Evolutionary conservation across 1,140 invertebrate species (phyloP).

Genomic region (Tetramorium alpestre): DNA sequence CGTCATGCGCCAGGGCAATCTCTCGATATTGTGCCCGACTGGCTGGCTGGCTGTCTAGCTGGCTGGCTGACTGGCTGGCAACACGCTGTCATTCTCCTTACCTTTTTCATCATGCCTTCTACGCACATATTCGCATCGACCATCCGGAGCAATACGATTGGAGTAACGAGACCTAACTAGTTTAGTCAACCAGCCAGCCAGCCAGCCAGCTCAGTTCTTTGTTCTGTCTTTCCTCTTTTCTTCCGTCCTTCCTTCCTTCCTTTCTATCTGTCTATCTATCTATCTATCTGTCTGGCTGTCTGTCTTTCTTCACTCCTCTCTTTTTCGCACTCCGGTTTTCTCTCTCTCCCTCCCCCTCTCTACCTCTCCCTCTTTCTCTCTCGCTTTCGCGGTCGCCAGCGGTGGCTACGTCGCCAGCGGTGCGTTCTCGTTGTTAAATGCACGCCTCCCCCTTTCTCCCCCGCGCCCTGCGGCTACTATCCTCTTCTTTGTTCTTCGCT

Average conservation of each 20-base stretch:
- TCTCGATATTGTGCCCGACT: constrained; percentile 35
- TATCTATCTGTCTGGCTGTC: neutral
- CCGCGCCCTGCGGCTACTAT: constrained; percentile 18
- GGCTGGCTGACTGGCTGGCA: constrained; percentile 8
- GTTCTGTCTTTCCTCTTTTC: constrained; percentile 68
- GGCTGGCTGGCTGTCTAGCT: neutral
- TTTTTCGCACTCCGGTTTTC: neutral
- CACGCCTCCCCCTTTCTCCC: constrained; percentile 33
- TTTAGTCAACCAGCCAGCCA: constrained; percentile 54
- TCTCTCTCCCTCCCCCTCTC: neutral
- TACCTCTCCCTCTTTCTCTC: neutral
- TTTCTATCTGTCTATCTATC: neutral
- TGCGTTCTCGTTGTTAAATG: constrained; percentile 67
- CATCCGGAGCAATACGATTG: constrained; percentile 47
- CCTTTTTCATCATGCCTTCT: constrained; percentile 26
- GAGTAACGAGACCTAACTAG: neutral
- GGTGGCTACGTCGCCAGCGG: constrained; percentile 51
- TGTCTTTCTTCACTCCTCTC: neutral
- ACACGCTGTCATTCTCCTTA: constrained; percentile 41
- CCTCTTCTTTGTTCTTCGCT: constrained; percentile 60
- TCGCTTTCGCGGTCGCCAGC: constrained; percentile 31
- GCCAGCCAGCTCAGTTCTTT: constrained; percentile 79
- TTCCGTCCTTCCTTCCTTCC: neutral
- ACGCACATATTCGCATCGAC: constrained; percentile 71
- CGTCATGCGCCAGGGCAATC: constrained; percentile 46